These are phyloP conservation scores for Ochropleura plecta DNA, from an alignment of 2,888 invertebrate genomes.

Conservation along the genomic window DNA sequence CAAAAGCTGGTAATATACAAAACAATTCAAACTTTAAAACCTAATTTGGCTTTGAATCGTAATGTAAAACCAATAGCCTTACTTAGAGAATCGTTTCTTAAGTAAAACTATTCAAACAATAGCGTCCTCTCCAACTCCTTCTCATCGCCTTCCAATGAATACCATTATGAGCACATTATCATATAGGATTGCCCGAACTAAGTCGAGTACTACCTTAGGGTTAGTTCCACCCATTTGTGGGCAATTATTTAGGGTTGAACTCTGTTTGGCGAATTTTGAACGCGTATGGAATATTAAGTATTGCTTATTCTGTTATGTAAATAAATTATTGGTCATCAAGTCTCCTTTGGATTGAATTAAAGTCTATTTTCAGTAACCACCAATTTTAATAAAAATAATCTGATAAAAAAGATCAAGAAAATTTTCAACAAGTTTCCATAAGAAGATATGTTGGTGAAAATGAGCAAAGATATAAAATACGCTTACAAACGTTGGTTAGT, in stretches of 20 bases:
- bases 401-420: background rate
- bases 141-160: slow-evolving; percentile 51
- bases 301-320: background rate
- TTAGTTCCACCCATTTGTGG: slow-evolving; percentile 20
- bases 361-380: background rate
- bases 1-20: background rate
- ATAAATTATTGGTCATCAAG: background rate
- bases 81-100: slow-evolving; percentile 15
- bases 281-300: too few species aligned
- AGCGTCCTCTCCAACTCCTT: slow-evolving; percentile 7
- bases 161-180: slow-evolving; percentile 47
- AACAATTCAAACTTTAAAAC: background rate
- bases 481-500: too few species aligned
- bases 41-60: background rate
- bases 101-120: slow-evolving; percentile 45
- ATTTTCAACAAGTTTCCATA: background rate
- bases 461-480: background rate
- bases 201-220: slow-evolving; percentile 20
- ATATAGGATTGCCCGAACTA: slow-evolving; percentile 43
- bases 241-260: slow-evolving; percentile 14
- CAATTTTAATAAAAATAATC: background rate
- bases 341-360: background rate
- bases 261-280: background rate
- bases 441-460: background rate
- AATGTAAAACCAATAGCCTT: slow-evolving; percentile 1